These are phyloP conservation scores for Arremon aurantiirostris DNA, from an alignment of 2,797 vertebrate species.

Conservation along the genomic window DNA sequence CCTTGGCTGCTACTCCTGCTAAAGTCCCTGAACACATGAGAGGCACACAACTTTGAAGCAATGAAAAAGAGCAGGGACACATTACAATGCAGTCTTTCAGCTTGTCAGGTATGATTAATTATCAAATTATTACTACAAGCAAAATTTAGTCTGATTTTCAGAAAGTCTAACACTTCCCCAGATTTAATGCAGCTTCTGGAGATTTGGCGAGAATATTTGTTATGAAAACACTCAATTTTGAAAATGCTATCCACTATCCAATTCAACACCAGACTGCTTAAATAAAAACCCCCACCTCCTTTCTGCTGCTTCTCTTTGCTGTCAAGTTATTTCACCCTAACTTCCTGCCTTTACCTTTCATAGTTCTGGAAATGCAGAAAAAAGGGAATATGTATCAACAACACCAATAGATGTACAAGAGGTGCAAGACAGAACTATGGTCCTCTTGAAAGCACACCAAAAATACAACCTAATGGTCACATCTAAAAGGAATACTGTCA, in stretches of 20 bases:
- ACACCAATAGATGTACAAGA: not conserved
- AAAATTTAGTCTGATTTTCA: not conserved
- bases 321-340: not conserved
- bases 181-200: not conserved
- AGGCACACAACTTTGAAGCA: not conserved
- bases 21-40: not conserved
- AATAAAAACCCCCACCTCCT: not conserved
- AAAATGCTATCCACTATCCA: not conserved
- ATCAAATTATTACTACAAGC: not conserved
- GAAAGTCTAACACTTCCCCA: not conserved
- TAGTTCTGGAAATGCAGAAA: not conserved
- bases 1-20: not conserved
- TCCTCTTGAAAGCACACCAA: not conserved
- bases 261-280: not conserved
- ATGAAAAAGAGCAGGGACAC: not conserved
- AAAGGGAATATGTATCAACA: not conserved
- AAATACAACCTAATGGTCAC: not conserved
- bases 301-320: not conserved
- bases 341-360: not conserved
- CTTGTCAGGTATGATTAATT: not conserved
- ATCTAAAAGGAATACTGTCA: not conserved
- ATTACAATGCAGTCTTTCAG: not conserved
- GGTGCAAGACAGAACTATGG: fast-evolving
- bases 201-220: not conserved
- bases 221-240: not conserved